These are phyloP conservation scores for Pseudotriccus pelzelni DNA, from an alignment of 2,797 vertebrate genomes.

Conservation along the genomic window DNA sequence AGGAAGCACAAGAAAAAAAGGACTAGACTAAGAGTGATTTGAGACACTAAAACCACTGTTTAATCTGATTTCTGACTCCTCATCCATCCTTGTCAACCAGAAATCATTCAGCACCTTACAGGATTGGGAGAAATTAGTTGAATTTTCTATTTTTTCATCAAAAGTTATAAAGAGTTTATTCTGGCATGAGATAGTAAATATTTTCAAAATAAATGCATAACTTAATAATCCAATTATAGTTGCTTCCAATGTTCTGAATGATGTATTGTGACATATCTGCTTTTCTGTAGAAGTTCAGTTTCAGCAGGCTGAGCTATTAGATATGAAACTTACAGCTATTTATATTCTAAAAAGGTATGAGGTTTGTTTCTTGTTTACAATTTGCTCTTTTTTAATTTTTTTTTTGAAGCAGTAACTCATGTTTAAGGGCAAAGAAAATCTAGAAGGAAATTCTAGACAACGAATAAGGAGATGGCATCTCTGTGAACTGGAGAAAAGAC, in stretches of 20 bases:
- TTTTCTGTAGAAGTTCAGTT: neutral
- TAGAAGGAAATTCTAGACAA: neutral
- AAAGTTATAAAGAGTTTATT: neutral
- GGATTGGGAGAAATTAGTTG: neutral
- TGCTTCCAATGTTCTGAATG: neutral
- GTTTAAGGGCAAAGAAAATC: neutral
- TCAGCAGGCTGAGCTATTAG: neutral
- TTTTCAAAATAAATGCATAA: neutral
- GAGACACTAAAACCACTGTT: neutral
- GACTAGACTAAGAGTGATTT: neutral
- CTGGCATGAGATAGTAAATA: neutral
- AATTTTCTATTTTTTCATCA: neutral
- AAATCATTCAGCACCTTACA: neutral
- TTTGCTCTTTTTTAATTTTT: neutral
- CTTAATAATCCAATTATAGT: neutral
- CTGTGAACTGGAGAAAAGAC: neutral
- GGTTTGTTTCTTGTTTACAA: neutral
- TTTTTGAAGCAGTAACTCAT: neutral
- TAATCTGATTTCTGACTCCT: neutral
- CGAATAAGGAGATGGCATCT: neutral
- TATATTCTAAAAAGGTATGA: neutral
- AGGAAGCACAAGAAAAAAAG: neutral
- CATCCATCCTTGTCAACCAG: neutral
- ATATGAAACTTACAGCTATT: neutral
- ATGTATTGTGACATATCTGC: neutral